Evolutionary conservation across 2,797 vertebrate species (phyloP).

Genomic region (Steatocranus sp.): DNA sequence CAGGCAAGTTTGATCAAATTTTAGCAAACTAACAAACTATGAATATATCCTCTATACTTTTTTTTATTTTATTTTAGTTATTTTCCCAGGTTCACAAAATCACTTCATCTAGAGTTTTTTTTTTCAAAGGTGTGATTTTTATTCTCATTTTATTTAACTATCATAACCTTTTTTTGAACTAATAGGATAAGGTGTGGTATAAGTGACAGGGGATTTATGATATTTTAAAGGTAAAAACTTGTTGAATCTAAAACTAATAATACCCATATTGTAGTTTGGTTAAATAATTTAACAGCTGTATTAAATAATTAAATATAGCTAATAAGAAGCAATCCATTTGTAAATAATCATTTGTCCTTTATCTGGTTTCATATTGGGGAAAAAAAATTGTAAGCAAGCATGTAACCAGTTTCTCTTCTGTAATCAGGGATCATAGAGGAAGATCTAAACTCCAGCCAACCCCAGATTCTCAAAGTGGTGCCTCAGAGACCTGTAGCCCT

Average conservation of each 20-base stretch:
- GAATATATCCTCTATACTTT: not conserved
- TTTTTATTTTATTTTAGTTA: not conserved
- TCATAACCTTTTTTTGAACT: not conserved
- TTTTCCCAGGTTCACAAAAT: not conserved
- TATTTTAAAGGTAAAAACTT: not conserved
- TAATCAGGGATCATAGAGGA: constrained; percentile 27
- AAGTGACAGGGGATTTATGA: not conserved
- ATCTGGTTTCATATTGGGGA: not conserved
- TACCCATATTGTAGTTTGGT: too few species aligned
- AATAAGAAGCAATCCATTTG: not conserved
- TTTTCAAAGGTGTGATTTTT: not conserved
- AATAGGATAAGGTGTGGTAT: not conserved
- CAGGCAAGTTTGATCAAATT: not conserved
- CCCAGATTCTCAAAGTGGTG: not conserved
- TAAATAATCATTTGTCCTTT: not conserved
- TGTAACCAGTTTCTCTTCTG: not conserved
- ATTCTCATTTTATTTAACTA: not conserved
- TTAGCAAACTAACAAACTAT: not conserved
- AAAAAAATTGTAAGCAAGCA: not conserved
- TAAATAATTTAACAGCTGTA: not conserved
- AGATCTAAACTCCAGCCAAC: not conserved
- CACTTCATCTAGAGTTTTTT: not conserved
- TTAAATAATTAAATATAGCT: not conserved
- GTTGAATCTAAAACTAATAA: not conserved
- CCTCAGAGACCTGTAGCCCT: constrained; percentile 14